phyloP scores from a whole-genome alignment of 2,888 invertebrate genomes.

The Apamea crenata region DNA sequence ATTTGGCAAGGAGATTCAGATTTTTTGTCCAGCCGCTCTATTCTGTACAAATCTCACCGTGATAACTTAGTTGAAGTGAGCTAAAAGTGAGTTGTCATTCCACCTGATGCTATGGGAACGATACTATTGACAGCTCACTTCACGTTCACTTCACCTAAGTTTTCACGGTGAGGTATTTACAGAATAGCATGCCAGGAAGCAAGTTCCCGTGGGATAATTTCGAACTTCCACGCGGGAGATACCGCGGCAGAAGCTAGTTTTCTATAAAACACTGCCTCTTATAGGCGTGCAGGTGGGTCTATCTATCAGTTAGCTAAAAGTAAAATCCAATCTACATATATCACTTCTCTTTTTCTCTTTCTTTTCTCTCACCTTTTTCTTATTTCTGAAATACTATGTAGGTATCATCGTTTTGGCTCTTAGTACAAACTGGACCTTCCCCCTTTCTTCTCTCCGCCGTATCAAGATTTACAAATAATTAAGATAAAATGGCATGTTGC shows the following conservation, averaged over 20 bases:
- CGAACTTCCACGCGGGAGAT: too few relatives aligned
- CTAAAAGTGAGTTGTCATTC: too few relatives aligned
- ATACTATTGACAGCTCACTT: too few relatives aligned
- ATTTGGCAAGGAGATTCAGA: not conserved
- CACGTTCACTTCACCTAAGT: too few relatives aligned
- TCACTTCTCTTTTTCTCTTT: not conserved
- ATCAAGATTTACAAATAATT: not conserved
- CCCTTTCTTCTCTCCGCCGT: not conserved
- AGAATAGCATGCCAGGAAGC: too few relatives aligned
- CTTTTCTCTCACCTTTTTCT: not conserved
- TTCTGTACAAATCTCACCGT: too few relatives aligned
- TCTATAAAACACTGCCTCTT: not conserved
- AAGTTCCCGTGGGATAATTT: not conserved
- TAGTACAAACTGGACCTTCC: not conserved
- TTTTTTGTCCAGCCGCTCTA: not conserved
- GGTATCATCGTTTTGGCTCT: not conserved
- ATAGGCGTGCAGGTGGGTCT: not conserved
- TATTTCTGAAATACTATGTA: not conserved
- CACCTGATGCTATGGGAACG: too few relatives aligned
- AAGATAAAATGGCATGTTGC: not conserved
- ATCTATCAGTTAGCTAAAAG: not conserved
- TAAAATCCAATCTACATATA: not conserved
- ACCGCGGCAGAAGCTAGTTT: too few relatives aligned
- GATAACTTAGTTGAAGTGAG: too few relatives aligned
- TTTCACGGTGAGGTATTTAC: too few relatives aligned